Evolutionary conservation across 2,113 vertebrate species (phyloP).

Genomic region (Stegostoma tigrinum): DNA sequence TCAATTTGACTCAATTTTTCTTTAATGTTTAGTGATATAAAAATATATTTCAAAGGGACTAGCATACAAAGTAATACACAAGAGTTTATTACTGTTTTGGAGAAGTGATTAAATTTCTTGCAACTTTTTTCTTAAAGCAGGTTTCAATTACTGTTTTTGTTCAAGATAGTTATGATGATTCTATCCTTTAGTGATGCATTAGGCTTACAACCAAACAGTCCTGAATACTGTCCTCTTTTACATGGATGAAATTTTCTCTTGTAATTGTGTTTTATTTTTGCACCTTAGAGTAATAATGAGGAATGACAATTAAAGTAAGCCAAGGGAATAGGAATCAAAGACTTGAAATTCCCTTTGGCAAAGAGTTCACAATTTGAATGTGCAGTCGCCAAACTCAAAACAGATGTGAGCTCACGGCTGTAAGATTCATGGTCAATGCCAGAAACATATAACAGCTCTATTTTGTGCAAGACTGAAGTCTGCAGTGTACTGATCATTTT

Average conservation of each 20-base stretch:
- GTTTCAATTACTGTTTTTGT: not conserved
- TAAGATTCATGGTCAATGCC: constrained; percentile 44
- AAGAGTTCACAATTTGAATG: constrained; percentile 51
- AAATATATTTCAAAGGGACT: not conserved
- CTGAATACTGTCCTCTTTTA: not conserved
- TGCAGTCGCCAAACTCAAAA: constrained; percentile 59
- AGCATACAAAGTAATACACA: not conserved
- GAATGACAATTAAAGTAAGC: constrained; percentile 61
- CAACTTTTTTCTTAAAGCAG: not conserved
- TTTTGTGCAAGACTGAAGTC: not conserved
- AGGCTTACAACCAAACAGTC: not conserved
- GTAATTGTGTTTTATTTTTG: constrained; percentile 47
- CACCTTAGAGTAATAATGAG: constrained; percentile 65
- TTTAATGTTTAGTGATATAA: not conserved
- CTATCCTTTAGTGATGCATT: not conserved
- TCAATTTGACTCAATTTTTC: not conserved
- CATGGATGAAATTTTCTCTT: not conserved
- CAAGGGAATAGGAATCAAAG: constrained; percentile 58
- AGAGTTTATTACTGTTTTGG: not conserved
- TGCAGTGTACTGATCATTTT: not conserved
- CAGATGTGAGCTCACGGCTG: constrained; percentile 59
- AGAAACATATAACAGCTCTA: constrained; percentile 41
- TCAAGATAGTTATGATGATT: not conserved
- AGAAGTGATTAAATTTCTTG: not conserved
- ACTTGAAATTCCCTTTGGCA: constrained; percentile 55